Evolutionary conservation across 2,888 invertebrate genomes (phyloP), one percentile per base, ranked within the genome.

Genomic region (Schrankia costaestrigalis): DNA sequence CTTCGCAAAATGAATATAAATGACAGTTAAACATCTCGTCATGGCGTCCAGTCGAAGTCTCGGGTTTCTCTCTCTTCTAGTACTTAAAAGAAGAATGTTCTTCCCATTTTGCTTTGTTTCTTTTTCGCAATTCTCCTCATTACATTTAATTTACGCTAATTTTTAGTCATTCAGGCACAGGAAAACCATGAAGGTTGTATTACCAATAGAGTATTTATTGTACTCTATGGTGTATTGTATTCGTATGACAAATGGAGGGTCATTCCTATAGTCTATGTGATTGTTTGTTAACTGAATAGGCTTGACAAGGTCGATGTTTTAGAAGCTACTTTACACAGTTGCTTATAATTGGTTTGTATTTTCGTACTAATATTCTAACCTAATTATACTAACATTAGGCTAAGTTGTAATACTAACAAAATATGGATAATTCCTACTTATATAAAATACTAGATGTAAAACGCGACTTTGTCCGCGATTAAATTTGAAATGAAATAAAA

Each of bases 161-260:
- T 21, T 25, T 23, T 23, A 23, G 11, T 11, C 23, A 9, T 3
- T 3, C 25, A 18, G 23, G 13, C 19, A 26, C n/a, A 17, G 25
- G 19, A 28, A 24, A 35, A 30, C 13, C 9, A 3, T 11, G 21
- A 21, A 26, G 26, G 30, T 26, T 15, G 26, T 4, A 9, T 10
- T 8, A 11, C 1, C 22, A 19, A 26, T 30, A 30, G 22, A 30
- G 26, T 30, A 35, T 26, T 26, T 22, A 17, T n/a, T 27, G 15
- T 27, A 23, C 22, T 71, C 63, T 71, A 78, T 73, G 58, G 69
- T 25, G 68, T 56, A 82, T 83, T 82, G 82, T 81, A 41, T 51
- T 44, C 47, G 47, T 64, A 71, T 79, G 78, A 76, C 74, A 75
- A 78, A 80, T 73, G 71, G 62, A 61, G 56, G 71, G 73, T 57